Conservation (phyloP, 2,113 vertebrate species). For the Numenius arquata region DNA sequence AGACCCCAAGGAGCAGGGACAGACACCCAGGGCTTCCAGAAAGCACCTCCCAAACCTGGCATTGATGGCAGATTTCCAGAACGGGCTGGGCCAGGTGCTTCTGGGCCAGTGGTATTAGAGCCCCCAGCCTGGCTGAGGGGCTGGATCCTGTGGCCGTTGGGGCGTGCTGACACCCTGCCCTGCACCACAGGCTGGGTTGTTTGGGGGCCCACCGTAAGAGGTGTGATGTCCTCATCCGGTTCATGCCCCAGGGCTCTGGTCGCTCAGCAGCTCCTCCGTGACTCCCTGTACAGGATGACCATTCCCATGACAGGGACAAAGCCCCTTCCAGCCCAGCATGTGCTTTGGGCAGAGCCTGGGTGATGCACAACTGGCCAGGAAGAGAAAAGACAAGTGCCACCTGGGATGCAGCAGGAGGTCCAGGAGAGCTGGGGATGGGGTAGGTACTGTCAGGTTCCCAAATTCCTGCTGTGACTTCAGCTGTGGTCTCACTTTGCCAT, state of each 20-base stretch:
- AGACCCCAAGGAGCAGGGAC: rapidly evolving
- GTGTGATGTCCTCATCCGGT: background rate
- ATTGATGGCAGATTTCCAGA: background rate
- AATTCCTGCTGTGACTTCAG: background rate
- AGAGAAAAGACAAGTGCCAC: background rate
- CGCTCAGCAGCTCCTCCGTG: background rate
- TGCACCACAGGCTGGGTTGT: background rate
- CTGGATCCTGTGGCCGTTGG: rapidly evolving
- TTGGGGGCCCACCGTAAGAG: background rate
- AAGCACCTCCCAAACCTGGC: background rate
- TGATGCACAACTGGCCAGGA: background rate
- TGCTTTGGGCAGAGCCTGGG: background rate
- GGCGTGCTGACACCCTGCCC: background rate
- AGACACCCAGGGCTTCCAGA: background rate
- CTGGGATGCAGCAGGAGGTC: background rate
- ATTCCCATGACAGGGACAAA: background rate
- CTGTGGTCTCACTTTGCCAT: background rate
- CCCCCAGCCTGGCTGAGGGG: background rate
- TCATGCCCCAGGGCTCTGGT: background rate
- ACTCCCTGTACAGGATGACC: rapidly evolving
- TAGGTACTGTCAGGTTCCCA: background rate
- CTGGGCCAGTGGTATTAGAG: background rate
- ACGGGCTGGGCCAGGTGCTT: rapidly evolving
- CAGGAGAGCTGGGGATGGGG: background rate
- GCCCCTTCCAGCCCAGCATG: background rate